Evolutionary conservation across 2,888 invertebrate species (phyloP), one percentile per base, ranked within the genome.

Genomic region (Pycnomerus fuliginosus): DNA sequence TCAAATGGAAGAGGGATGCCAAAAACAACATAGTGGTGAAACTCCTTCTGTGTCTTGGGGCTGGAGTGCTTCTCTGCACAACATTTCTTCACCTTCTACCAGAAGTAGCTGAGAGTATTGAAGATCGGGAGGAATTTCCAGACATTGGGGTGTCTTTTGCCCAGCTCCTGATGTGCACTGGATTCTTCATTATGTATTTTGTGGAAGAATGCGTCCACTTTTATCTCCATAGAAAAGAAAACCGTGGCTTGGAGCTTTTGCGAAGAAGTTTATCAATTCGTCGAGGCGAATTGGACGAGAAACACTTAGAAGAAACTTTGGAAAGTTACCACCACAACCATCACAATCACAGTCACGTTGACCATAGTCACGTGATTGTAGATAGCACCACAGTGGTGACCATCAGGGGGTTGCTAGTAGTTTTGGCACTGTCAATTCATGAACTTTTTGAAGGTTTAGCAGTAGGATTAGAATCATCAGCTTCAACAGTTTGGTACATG

Each of bases 361-460:
- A 62, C 23, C 70, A 70, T 36, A 35, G 63, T 24, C 16, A 47
- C 14, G 34, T 56, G 7, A 50, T 59, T 14, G 39, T 50, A 2
- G 62, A 62, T 16, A 62, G 68, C 43, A 56, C 65, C 1, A 60
- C 70, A 12, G 64, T 71, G 3, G 62, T 60, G 36, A 65, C 65
- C 13, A 71, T 89, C 31, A 79, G 86, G 48, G 90, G 87, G 11
- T 73, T 92, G 12, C 77, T 92, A 36, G 84, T 91, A 34, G 88
- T 92, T 1, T 72, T 90, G 29, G 92, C 91, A 1, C 74, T 92
- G 13, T 90, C 90, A 7, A 81, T 92, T 43, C 92, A 92, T 65
- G 91, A 91, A 64, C 74, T 90, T 1, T 90, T 92, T 62, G 91
- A 92, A 74, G 92, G 90, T 12, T 74, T 90, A 35, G 87, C 90